Evolutionary conservation across 1,140 invertebrate species (phyloP).

Genomic region (Acromyrmex echinatior): DNA sequence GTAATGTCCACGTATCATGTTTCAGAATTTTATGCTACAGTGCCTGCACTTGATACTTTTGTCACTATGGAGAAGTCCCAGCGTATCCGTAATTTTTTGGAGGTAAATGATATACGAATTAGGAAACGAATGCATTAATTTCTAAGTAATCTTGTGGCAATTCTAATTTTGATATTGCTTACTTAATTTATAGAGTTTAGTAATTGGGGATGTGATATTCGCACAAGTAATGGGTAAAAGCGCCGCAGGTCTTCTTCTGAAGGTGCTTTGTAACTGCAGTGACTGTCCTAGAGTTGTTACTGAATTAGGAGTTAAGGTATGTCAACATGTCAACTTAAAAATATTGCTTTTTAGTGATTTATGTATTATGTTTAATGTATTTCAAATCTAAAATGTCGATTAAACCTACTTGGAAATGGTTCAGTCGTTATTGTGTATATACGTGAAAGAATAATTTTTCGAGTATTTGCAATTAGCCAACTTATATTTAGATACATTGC

Average conservation of each 20-base stretch:
- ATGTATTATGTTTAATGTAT: background rate
- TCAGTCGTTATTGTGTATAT: too few relatives aligned
- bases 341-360: background rate
- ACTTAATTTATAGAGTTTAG: constrained; percentile 89
- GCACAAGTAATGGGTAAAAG: constrained; percentile 92
- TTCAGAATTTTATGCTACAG: constrained; percentile 92
- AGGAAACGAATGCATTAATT: background rate
- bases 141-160: background rate
- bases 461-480: too few relatives aligned
- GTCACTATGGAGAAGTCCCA: constrained; percentile 90
- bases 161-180: constrained; percentile 49
- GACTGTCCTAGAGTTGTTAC: constrained; percentile 92
- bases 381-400: too few relatives aligned
- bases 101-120: constrained; percentile 87
- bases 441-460: too few relatives aligned
- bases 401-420: too few relatives aligned
- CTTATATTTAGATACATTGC: too few relatives aligned
- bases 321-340: background rate
- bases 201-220: constrained; percentile 94
- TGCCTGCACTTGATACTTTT: constrained; percentile 95
- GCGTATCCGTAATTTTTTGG: constrained; percentile 92
- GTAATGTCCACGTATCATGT: constrained; percentile 67
- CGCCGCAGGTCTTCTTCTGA: constrained; percentile 92
- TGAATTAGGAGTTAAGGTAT: constrained; percentile 94
- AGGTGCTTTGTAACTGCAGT: constrained; percentile 93